phyloP scores from a whole-genome alignment of 2,888 invertebrate genomes.

The Hirtodrosophila alboralis region DNA sequence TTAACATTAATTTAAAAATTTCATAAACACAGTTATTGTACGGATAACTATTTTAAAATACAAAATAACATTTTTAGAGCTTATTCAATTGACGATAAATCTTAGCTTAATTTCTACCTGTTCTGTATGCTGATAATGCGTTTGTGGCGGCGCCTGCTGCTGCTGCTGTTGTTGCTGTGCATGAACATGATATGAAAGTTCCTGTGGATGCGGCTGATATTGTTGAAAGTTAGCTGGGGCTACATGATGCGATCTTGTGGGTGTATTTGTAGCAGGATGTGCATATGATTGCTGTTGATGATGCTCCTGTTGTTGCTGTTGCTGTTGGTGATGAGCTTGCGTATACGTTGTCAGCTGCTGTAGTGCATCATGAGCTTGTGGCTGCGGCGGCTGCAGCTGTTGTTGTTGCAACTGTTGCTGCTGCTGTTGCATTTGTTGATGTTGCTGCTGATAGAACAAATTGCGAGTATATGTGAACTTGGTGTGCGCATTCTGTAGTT shows the following conservation, averaged over 20 bases:
- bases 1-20: too few relatives aligned
- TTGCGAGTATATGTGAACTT: constrained; percentile 89
- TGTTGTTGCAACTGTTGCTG: constrained; percentile 54
- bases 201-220: constrained; percentile 57
- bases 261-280: constrained; percentile 12
- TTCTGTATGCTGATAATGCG: constrained; percentile 45
- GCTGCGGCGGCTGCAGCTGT: constrained; percentile 32
- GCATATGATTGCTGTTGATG: constrained; percentile 20
- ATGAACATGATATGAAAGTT: constrained; percentile 35
- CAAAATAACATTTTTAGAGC: too few relatives aligned
- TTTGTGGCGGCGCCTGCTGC: constrained; percentile 31
- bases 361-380: constrained; percentile 49
- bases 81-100: too few relatives aligned
- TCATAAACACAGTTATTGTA: too few relatives aligned
- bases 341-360: constrained; percentile 66
- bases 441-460: constrained; percentile 57
- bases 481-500: constrained; percentile 90
- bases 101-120: constrained; percentile 29
- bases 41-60: too few relatives aligned
- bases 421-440: constrained; percentile 49
- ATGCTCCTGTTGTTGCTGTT: constrained; percentile 45
- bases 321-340: constrained; percentile 44
- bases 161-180: constrained; percentile 41
- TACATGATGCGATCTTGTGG: constrained; percentile 31
- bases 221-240: constrained; percentile 48